Evolutionary conservation across 2,888 invertebrate genomes (phyloP), one percentile per base, ranked within the genome.

Genomic region (Phengaris alcon): DNA sequence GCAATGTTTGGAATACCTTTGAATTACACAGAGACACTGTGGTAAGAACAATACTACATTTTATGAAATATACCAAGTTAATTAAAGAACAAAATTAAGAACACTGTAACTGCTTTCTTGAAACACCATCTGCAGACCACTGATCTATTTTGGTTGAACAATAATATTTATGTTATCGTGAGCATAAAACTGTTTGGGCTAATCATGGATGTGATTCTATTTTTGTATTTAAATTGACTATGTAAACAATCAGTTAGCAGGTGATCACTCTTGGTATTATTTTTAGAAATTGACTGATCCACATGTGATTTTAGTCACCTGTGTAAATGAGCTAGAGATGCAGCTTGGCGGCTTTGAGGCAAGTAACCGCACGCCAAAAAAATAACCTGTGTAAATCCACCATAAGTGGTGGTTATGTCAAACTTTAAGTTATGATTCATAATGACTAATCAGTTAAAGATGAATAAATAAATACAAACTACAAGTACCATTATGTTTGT

Each of bases 121-220:
- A 35, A 54, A 35, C 54, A 54, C 72, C 51, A 13, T 35, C 52
- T 35, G 13, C 10, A 52, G 51, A 15, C 54, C n/a, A 54, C 75
- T 54, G 48, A 48, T 48, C 75, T 75, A 75, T 75, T 75, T 75
- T 46, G 8, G 72, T 52, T 2, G 12, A 51, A 69, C 75, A 75
- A 68, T 54, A 75, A 75, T 75, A 75, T 75, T 75, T 75, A 75
- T 55, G 55, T 75, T 75, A 74, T 55, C 46, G 15, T 6, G 15
- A 51, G 12, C 68, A 74, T 68, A 74, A 68, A 35, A 64, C 64
- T 35, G 64, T 64, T 13, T 44, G 7, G 35, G 35, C 64, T 35
- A 64, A 64, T 64, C 35, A 64, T 12, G 12, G 35, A 64, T 57
- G 46, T 6, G 15, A 10, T 35, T 55, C 73, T 59, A 52, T 75